Percentiles rank a stretch among this genome's conserved stretches.
phyloP scores from a whole-genome alignment of 64 coral and sea anemone species.

The Catalaphyllia jardinei region DNA sequence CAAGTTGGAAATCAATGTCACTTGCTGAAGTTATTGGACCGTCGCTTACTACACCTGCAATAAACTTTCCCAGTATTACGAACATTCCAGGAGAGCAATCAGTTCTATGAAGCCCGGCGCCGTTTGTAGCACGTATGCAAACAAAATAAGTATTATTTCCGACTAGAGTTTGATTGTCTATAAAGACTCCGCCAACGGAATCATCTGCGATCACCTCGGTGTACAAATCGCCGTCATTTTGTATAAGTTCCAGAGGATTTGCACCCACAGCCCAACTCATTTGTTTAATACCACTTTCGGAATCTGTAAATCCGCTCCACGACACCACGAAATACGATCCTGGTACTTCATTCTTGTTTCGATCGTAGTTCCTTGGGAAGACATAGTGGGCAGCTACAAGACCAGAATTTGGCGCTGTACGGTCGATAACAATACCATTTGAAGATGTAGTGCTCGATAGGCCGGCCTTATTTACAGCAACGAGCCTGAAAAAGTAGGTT shows the following conservation, averaged over 20 bases:
- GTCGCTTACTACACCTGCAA: slow-evolving; percentile 82
- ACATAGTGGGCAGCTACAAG: slow-evolving; percentile 82
- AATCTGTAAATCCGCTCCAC: slow-evolving; percentile 92
- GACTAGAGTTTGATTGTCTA: slow-evolving; percentile 77
- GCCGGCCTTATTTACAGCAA: slow-evolving; percentile 75
- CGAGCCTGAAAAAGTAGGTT: slow-evolving; percentile 80
- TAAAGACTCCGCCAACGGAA: slow-evolving; percentile 74
- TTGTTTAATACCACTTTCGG: slow-evolving; percentile 73
- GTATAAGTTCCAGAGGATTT: slow-evolving; percentile 29
- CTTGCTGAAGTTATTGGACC: slow-evolving; percentile 53
- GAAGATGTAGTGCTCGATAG: slow-evolving; percentile 67
- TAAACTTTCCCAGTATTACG: slow-evolving; percentile 83
- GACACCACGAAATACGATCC: slow-evolving; percentile 72
- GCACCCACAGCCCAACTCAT: slow-evolving; percentile 86
- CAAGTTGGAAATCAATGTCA: slow-evolving; percentile 89
- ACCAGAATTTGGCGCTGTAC: slow-evolving; percentile 71
- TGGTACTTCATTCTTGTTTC: slow-evolving; percentile 74
- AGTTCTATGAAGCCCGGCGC: slow-evolving; percentile 82
- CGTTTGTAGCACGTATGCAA: slow-evolving; percentile 87
- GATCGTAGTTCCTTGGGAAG: slow-evolving; percentile 83
- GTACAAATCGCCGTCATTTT: slow-evolving; percentile 46
- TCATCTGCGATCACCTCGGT: slow-evolving; percentile 43
- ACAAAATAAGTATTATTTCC: slow-evolving; percentile 86
- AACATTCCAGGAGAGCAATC: slow-evolving; percentile 76
- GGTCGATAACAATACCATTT: slow-evolving; percentile 89